phyloP scores from a whole-genome alignment of 2,113 vertebrate genomes.

The Ifrita kowaldi region DNA sequence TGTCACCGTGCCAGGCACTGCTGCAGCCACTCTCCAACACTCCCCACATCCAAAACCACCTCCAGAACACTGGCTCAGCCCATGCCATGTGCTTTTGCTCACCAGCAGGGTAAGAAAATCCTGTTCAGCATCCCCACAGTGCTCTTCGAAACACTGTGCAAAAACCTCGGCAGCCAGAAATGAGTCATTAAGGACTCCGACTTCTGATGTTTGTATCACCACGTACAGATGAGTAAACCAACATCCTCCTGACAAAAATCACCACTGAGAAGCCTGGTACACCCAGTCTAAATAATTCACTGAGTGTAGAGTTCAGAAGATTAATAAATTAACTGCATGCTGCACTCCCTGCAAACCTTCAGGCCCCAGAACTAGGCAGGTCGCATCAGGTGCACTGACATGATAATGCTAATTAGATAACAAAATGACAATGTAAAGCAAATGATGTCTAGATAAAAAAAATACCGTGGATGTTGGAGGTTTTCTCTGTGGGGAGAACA shows the following conservation, averaged over 20 bases:
- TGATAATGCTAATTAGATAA: not conserved
- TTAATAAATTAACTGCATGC: not conserved
- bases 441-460: not conserved
- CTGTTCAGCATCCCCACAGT: not conserved
- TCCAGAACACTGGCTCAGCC: not conserved
- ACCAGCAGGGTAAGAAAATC: not conserved
- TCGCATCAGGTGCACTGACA: not conserved
- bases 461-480: not conserved
- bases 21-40: not conserved
- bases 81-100: not conserved
- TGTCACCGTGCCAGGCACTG: accelerated
- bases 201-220: not conserved
- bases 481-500: not conserved
- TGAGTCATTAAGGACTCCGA: not conserved
- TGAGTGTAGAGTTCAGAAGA: not conserved
- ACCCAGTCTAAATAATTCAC: not conserved
- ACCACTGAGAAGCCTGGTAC: not conserved
- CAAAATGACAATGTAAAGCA: not conserved
- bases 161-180: not conserved
- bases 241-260: not conserved
- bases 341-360: not conserved
- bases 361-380: not conserved
- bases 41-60: not conserved
- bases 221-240: not conserved
- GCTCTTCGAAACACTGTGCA: not conserved